phyloP scores from a whole-genome alignment of 2,797 vertebrate species.

The Chaunax sp. region DNA sequence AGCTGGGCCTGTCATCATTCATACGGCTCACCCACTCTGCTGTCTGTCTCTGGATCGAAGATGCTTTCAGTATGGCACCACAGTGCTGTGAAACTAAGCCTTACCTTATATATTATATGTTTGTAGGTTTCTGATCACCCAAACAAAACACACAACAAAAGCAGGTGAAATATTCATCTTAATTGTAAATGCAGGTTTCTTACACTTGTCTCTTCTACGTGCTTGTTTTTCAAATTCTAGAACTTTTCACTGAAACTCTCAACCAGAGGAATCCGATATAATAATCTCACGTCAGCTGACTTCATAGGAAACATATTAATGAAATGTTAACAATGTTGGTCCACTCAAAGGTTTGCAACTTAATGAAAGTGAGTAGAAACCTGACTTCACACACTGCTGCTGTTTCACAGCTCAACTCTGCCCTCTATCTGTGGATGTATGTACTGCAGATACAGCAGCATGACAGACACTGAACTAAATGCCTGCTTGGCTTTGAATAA shows the following conservation, averaged over 20 bases:
- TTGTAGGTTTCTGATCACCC: not conserved
- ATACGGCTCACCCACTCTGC: slow-evolving; percentile 26
- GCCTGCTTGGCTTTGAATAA: slow-evolving; percentile 10
- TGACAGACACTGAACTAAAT: slow-evolving; percentile 17
- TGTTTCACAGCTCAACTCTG: slow-evolving; percentile 82
- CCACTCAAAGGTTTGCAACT: not conserved
- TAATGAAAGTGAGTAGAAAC: too few relatives aligned
- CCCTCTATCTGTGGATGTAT: slow-evolving; percentile 76
- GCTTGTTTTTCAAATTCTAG: not conserved
- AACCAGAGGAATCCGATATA: not conserved
- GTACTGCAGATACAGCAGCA: slow-evolving; percentile 23
- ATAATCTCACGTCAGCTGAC: not conserved
- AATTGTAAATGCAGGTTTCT: not conserved
- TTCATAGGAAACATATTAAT: not conserved
- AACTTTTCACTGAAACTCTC: slow-evolving; percentile 1
- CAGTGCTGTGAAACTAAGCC: not conserved
- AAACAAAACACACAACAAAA: not conserved
- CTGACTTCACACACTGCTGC: not conserved
- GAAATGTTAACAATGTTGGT: not conserved
- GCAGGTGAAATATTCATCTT: not conserved
- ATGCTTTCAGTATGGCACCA: slow-evolving; percentile 3
- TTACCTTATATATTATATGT: not conserved
- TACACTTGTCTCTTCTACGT: not conserved
- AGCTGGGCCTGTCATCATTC: slow-evolving; percentile 61
- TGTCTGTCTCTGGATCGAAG: slow-evolving; percentile 27